Base-by-base conservation (phyloP, 2,888 invertebrate genomes). In the Mongoloraphidia duomilia region DNA sequence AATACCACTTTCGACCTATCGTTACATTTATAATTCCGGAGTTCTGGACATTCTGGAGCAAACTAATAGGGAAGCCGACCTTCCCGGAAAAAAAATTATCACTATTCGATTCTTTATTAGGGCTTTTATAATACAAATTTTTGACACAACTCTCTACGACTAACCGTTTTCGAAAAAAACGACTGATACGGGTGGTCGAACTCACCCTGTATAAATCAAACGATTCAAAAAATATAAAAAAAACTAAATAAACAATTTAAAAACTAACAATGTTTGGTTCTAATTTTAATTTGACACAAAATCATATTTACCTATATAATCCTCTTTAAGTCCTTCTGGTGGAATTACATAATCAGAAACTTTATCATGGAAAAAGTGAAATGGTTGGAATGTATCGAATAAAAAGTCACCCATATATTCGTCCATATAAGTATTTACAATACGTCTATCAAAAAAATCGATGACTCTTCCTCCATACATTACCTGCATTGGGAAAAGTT, bases 381-480 rank as follows among this genome's bases (percentile, higher is more conserved):
- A 94, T 0, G 89, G 88, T 65, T 92, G 89, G 67, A 89, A 91
- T 49, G 80, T 79, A 64, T 93, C 91, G 65, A 94, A 92, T 45
- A 94, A 73, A 65, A 93, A 94, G 63, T 94, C 93, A 0, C 93
- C 94, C 76, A 94, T 82, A 63, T 93, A 94, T 66, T 94, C 93
- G 63, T 91, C 82, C 87, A 93, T 90, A 68, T 93, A 94, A 0
- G 84, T 87, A 55, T 78, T 73, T 3, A 91, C 82, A 10, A 92
- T 83, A 53, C 93, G 79, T 10, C 92, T 77, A 68, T 94, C 94
- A 68, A 82, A 93, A 64, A 86, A 82, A 65, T 94, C 93, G 56
- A 92, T 93, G 35, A 94, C 89, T 47, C 92, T 77, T 1, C 94
- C 94, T 33, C 94, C 94, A 63, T 94, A 94, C 89, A 94, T 93